These are phyloP conservation scores for Urocitellus parryii DNA, from an alignment of 2,113 vertebrate species.

Conservation along the genomic window DNA sequence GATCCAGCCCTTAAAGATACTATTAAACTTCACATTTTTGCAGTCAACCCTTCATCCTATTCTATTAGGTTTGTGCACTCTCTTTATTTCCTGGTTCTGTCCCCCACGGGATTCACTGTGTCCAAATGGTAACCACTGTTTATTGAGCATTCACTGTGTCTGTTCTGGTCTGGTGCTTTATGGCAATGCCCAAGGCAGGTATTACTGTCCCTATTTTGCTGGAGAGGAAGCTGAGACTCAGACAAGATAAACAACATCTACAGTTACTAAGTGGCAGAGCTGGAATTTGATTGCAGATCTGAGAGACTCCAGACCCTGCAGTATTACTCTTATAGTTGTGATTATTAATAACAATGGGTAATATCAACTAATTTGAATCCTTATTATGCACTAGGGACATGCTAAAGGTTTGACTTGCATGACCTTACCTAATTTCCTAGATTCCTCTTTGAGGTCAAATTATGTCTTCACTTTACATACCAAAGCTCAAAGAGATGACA, in stretches of 20 bases:
- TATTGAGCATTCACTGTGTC: background rate
- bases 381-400: background rate
- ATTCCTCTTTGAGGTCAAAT: background rate
- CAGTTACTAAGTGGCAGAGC: background rate
- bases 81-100: background rate
- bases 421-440: background rate
- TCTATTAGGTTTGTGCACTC: background rate
- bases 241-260: background rate
- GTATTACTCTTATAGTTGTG: background rate
- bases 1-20: no score
- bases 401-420: background rate
- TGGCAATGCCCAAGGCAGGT: background rate
- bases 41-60: background rate
- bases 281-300: background rate
- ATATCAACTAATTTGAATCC: background rate
- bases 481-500: background rate
- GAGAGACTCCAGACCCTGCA: background rate
- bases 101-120: background rate
- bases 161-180: background rate
- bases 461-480: background rate
- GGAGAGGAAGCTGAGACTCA: background rate
- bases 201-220: background rate
- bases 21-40: background rate
- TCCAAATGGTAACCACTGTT: background rate
- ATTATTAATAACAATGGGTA: background rate